phyloP scores from a whole-genome alignment of 2,888 invertebrate species.

The Phoronis australis region DNA sequence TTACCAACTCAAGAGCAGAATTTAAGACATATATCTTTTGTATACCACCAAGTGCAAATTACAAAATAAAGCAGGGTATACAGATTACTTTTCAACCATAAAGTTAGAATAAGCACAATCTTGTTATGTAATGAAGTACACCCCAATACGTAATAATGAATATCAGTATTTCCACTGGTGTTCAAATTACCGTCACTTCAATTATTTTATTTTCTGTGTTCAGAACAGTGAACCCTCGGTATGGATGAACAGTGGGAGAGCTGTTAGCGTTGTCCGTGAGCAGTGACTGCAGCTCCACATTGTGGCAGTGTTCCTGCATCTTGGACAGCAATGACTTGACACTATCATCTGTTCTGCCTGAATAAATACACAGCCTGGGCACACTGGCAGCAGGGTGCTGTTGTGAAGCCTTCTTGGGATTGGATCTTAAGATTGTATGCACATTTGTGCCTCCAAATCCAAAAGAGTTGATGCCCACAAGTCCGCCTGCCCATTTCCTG shows the following conservation, averaged over 20 bases:
- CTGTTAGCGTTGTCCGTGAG: conserved; percentile 48
- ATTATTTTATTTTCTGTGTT: conserved; percentile 54
- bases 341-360: conserved; percentile 80
- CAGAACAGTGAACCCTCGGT: conserved; percentile 76
- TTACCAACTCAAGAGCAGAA: too few species aligned
- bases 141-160: too few species aligned
- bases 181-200: conserved; percentile 24
- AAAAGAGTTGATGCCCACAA: conserved; percentile 90
- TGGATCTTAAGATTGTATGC: conserved; percentile 56
- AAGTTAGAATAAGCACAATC: too few species aligned
- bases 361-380: conserved; percentile 69
- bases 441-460: conserved; percentile 82
- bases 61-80: too few species aligned
- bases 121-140: too few species aligned
- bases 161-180: too few species aligned
- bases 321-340: conserved; percentile 68
- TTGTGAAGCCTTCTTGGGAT: conserved; percentile 14
- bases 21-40: too few species aligned
- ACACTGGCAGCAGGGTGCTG: conserved; percentile 54
- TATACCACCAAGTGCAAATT: too few species aligned
- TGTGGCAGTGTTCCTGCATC: conserved; percentile 59
- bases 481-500: conserved; percentile 82
- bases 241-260: conserved; percentile 67
- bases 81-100: too few species aligned
- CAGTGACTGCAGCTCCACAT: conserved; percentile 42